These are phyloP conservation scores for Athene cunicularia DNA, from an alignment of 2,113 vertebrate genomes.

Conservation along the genomic window DNA sequence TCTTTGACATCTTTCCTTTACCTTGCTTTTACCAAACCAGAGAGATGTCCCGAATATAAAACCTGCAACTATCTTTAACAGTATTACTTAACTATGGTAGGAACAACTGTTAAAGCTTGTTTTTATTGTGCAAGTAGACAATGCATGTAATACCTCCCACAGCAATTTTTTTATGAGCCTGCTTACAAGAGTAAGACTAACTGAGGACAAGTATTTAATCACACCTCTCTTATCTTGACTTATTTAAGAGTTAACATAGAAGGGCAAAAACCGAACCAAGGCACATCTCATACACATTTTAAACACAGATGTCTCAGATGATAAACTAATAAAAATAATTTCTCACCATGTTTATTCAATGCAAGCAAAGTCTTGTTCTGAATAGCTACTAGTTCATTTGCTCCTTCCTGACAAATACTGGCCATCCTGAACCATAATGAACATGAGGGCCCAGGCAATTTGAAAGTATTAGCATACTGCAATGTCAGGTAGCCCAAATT, in stretches of 20 bases:
- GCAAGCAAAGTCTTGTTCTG: neutral
- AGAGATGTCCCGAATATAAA: neutral
- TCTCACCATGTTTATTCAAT: neutral
- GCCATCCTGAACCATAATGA: neutral
- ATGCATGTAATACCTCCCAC: neutral
- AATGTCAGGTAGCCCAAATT: neutral
- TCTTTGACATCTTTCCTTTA: neutral
- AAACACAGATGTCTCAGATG: neutral
- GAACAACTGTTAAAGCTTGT: neutral
- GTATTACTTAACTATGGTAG: neutral
- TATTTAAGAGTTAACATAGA: neutral
- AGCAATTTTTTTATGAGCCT: neutral
- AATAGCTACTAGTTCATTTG: neutral
- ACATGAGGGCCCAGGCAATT: neutral
- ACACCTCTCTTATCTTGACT: neutral
- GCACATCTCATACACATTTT: neutral
- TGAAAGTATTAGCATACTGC: neutral
- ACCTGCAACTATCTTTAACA: neutral
- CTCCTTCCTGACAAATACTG: neutral
- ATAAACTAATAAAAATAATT: neutral
- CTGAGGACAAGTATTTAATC: neutral
- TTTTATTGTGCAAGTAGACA: slow-evolving; percentile 8
- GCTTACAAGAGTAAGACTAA: neutral
- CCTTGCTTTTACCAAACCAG: neutral
- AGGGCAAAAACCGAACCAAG: neutral